Percentiles rank a stretch among this genome's conserved stretches.
Conservation (phyloP, 2,113 vertebrate species). For the Tichodroma muraria region DNA sequence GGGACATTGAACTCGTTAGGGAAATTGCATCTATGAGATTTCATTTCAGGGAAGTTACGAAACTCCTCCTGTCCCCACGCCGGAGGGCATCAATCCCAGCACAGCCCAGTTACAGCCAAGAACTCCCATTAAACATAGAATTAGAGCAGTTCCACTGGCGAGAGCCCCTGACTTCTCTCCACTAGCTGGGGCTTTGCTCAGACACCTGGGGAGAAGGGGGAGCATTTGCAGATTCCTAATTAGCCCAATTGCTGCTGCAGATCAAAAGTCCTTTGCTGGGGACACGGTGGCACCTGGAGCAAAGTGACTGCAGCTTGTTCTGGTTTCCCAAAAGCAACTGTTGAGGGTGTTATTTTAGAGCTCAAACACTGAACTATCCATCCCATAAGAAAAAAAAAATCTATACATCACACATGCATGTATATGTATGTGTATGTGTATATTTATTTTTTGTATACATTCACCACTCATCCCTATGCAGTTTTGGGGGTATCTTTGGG, state of each 20-base stretch:
- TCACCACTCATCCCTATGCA: neutral
- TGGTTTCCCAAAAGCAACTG: neutral
- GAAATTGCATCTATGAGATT: neutral
- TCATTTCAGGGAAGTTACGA: neutral
- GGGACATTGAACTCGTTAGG: neutral
- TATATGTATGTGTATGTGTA: no score
- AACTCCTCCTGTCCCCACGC: neutral
- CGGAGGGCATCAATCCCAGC: neutral
- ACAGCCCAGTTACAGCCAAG: neutral
- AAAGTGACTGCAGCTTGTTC: neutral
- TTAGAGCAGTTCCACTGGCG: neutral
- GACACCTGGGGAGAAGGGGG: neutral
- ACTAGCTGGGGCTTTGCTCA: neutral
- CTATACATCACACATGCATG: neutral
- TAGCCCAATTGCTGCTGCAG: neutral
- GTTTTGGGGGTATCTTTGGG: neutral
- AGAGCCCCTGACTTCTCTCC: neutral
- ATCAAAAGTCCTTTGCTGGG: neutral
- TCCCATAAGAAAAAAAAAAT: neutral
- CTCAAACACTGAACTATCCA: neutral
- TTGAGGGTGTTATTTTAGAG: neutral
- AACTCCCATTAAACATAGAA: neutral
- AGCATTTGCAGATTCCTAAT: neutral
- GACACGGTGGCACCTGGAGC: neutral
- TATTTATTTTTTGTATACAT: neutral